Evolutionary conservation across 2,888 invertebrate genomes (phyloP).

Genomic region (Girardia tigrina): DNA sequence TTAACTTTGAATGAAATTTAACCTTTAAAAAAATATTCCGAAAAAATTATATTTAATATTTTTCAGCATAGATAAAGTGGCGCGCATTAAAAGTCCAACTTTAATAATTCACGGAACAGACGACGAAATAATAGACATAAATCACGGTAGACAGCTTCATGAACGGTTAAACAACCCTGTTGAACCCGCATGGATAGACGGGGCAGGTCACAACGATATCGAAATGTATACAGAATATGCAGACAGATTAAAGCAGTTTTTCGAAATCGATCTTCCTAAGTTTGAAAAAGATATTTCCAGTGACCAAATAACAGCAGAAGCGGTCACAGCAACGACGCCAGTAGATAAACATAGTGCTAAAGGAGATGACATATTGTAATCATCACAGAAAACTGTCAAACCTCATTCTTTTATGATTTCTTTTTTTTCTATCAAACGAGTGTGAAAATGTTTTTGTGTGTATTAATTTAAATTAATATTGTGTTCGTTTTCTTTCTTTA

Average conservation of each 20-base stretch:
- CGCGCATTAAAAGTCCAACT: slow-evolving; percentile 88
- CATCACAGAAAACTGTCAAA: no score
- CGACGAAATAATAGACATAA: slow-evolving; percentile 96
- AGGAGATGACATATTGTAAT: neutral
- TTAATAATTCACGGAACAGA: slow-evolving; percentile 96
- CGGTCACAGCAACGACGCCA: slow-evolving; percentile 10
- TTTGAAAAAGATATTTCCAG: neutral
- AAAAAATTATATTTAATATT: no score
- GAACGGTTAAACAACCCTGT: slow-evolving; percentile 88
- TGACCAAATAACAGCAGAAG: neutral
- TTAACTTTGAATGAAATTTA: no score
- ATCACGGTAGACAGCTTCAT: slow-evolving; percentile 88
- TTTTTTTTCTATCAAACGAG: no score
- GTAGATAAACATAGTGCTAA: slow-evolving; percentile 14
- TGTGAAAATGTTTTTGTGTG: no score
- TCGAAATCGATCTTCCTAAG: slow-evolving; percentile 47
- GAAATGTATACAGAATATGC: slow-evolving; percentile 90
- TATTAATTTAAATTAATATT: no score
- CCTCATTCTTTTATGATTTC: no score
- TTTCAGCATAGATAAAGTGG: slow-evolving; percentile 91
- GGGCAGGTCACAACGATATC: slow-evolving; percentile 93
- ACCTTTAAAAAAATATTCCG: no score
- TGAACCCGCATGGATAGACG: slow-evolving; percentile 88
- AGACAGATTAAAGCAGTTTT: slow-evolving; percentile 86
- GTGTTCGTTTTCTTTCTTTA: no score